phyloP scores from a whole-genome alignment of 2,888 invertebrate genomes.

The Notodonta dromedarius region DNA sequence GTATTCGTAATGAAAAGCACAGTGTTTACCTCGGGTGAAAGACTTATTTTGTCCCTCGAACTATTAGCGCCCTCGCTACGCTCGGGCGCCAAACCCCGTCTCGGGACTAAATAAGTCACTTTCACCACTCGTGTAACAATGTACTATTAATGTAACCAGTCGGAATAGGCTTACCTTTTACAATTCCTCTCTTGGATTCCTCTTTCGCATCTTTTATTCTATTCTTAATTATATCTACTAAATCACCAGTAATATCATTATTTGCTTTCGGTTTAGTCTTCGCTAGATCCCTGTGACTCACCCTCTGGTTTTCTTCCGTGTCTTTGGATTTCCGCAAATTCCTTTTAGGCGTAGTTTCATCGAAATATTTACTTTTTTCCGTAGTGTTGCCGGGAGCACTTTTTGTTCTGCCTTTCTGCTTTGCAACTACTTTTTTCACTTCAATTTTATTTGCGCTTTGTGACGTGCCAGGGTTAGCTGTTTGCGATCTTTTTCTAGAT shows the following conservation, averaged over 20 bases:
- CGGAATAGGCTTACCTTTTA: slow-evolving; percentile 56
- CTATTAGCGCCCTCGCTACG: too few species aligned
- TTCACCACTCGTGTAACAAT: too few species aligned
- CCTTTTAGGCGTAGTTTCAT: slow-evolving; percentile 35
- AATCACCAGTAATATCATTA: slow-evolving; percentile 76
- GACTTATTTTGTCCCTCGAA: too few species aligned
- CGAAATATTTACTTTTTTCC: slow-evolving; percentile 70
- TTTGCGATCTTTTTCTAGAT: slow-evolving; percentile 48
- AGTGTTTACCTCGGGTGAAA: too few species aligned
- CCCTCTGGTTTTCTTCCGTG: slow-evolving; percentile 50
- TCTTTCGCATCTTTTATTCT: slow-evolving; percentile 76
- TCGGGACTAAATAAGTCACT: too few species aligned
- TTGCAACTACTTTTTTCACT: slow-evolving; percentile 21
- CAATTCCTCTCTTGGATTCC: slow-evolving; percentile 56
- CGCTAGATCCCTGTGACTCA: slow-evolving; percentile 69
- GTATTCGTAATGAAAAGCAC: too few species aligned
- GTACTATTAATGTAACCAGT: too few species aligned
- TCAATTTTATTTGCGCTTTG: slow-evolving; percentile 14
- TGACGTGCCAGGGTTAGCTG: slow-evolving; percentile 33
- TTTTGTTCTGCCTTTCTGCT: slow-evolving; percentile 55
- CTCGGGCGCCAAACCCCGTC: too few species aligned
- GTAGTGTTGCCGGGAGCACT: slow-evolving; percentile 56
- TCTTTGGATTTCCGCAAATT: slow-evolving; percentile 26
- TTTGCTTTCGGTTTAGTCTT: slow-evolving; percentile 52
- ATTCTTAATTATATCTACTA: slow-evolving; percentile 79